Evolutionary conservation across 2,113 vertebrate species (phyloP), one percentile per base, ranked within the genome.

Genomic region (Grallaria varia): DNA sequence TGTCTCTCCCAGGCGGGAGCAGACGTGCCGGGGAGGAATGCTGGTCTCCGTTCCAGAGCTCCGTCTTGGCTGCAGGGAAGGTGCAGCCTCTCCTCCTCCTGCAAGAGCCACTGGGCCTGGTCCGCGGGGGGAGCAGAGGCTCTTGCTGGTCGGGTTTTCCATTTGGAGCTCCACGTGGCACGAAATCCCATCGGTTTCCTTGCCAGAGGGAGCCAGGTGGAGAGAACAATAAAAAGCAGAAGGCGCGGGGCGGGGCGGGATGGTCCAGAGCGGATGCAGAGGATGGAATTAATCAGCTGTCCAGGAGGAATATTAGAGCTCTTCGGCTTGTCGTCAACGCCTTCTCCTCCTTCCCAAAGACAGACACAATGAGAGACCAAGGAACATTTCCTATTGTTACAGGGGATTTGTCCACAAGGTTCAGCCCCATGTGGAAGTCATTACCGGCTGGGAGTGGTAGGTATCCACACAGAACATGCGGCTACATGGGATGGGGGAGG

Each of bases 221-320:
- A 90, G 92, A 95, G 97, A 92, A 96, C 91, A 96, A 94, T 93
- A 96, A 96, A 95, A 94, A 89, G 84, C 95, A 96, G 95, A 84
- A 96, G 92, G 96, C 92, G 80, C 10, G 37, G 94, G 90, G 92
- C 8, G 44, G 88, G 63, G 76, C 66, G 37, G 90, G 91, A 95
- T 90, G 92, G 93, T 93, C 92, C 89, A 89, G 88, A 95, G 96
- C 85, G 92, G 96, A 90, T 90, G 87, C 84, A 89, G 91, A 93
- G 96, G 94, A 97, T 97, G 95, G 95, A 97, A 97, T 97, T 96
- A 96, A 97, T 97, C 96, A 97, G 90, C 87, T 96, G 83, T 95
- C 96, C 80, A 40, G 87, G 94, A 96, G 95, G 95, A 97, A 97
- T 95, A 97, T 84, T 63, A 90, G 90, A 96, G 92, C 91, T 95